A percentile compares a stretch with the other conserved stretches of the same genome.
phyloP scores from a whole-genome alignment of 2,797 vertebrate genomes.

The Coluber constrictor region DNA sequence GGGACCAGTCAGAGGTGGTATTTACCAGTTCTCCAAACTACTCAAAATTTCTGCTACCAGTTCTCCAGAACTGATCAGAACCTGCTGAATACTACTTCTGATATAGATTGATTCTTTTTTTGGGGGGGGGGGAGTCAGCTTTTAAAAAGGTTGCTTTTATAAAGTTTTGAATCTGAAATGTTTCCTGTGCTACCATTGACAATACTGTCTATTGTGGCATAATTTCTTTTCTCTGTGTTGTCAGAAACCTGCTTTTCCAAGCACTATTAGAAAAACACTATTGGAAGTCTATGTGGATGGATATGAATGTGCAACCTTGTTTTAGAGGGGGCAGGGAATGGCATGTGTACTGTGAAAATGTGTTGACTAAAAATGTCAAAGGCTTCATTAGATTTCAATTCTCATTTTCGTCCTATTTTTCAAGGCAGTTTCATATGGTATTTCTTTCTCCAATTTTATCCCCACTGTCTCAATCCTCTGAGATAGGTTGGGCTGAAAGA shows the following conservation, averaged over 20 bases:
- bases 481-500: neutral
- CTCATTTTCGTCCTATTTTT: neutral
- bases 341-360: neutral
- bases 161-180: neutral
- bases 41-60: too few relatives aligned
- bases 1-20: too few relatives aligned
- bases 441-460: neutral
- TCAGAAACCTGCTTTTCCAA: neutral
- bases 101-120: neutral
- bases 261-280: neutral
- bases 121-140: rapidly evolving
- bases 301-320: neutral
- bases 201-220: neutral
- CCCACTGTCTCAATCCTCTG: neutral
- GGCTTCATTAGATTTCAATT: neutral
- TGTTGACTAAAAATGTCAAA: neutral
- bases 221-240: neutral
- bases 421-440: neutral
- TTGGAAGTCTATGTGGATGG: neutral
- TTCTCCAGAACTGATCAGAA: too few relatives aligned
- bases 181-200: neutral
- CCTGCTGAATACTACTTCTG: too few relatives aligned
- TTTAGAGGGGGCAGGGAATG: neutral
- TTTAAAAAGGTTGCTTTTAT: neutral
- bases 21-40: too few relatives aligned